Base-by-base conservation (phyloP, 2,797 vertebrate species). In the Natrix natrix region DNA sequence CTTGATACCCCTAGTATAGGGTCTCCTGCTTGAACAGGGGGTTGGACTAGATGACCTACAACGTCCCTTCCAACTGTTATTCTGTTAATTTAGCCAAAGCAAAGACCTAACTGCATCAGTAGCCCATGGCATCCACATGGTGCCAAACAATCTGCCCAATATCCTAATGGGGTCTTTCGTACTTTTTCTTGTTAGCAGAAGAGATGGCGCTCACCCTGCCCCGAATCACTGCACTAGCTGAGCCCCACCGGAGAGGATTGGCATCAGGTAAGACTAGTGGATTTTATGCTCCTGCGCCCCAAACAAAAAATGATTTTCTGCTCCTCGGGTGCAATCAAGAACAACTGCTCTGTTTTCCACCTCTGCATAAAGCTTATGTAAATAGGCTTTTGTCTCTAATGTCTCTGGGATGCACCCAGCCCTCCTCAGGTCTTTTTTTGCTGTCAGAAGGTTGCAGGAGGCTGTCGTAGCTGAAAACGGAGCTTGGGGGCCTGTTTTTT, bases 181-280 rank as follows among this genome's bases (percentile, higher is more conserved):
- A 87, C 90, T 66, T 37, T 92, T 88, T 92, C 90, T 86, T 48
- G 93, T 92, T 94, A 94, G 93, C 93, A 91, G 93, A 94, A 94
- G 93, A 94, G 60, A 94, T 94, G 93, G 93, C 93, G 14, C 92
- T 94, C 92, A 92, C 87, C 57, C 12, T 94, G 59, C 93, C 93
- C 14, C 92, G 90, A 90, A 92, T 94, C 74, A 91, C 90, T 3
- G 90, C 92, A 0, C 54, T 92, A 90, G 87, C 92, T 16, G 93
- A 94, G 11, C 91, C 93, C 11, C 92, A 92, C 55, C 92, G 90
- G 86, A 89, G 92, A 43, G 90, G 91, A n/a, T 2, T 94, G 92
- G 54, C 78, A 22, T 91, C 93, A 7, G 93, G 93, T 92, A 86
- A 28, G 43, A 86, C 59, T 24, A 7, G 8, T 20, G 43, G 24